Evolutionary conservation across 1,140 invertebrate species (phyloP), one percentile per base, ranked within the genome.

Genomic region (Temnothorax nylanderi): DNA sequence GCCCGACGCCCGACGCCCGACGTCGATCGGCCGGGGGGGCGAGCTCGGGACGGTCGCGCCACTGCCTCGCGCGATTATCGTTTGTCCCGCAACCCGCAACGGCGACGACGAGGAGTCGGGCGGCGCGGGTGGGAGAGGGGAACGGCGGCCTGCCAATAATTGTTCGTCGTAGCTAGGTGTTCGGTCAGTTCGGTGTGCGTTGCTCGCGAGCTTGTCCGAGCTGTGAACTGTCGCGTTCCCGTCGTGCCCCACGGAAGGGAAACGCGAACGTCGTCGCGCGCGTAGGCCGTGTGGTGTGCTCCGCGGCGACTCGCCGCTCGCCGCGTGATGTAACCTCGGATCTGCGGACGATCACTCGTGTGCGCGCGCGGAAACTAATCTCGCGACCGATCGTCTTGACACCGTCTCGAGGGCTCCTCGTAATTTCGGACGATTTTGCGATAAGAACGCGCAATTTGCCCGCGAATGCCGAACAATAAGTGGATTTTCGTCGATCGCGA

Each of bases 261-360:
- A 47, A 37, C 62, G 21, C 10, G 6, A 26, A 34, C 5, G 10
- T 51, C 26, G 16, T n/a, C 16, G 32, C 6, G 21, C 16, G 34
- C 6, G 21, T 26, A 32, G 10, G 37, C 6, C 32, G 65, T 6
- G 32, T 26, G 26, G 26, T 1, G 26, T 26, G 21, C 16, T 62
- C 26, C 13, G 13, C 13, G 26, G 47, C 8, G 54, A 4, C 21
- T 26, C n/a, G 34, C 10, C 10, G 16, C 21, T 26, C n/a, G 34
- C 10, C 10, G 16, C 37, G 21, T 81, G 65, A 81, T 44, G 49
- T 81, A 72, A 81, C 54, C 78, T 41, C 37, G 3, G 16, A 26
- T 54, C 18, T n/a, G 26, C 65, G 6, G 21, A 13, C 1, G 4
- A 44, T 81, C 26, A 32, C 21, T 34, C 21, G n/a, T 13, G 16